phyloP scores from a whole-genome alignment of 2,797 vertebrate genomes.

The Ptychobarbus kaznakovi region DNA sequence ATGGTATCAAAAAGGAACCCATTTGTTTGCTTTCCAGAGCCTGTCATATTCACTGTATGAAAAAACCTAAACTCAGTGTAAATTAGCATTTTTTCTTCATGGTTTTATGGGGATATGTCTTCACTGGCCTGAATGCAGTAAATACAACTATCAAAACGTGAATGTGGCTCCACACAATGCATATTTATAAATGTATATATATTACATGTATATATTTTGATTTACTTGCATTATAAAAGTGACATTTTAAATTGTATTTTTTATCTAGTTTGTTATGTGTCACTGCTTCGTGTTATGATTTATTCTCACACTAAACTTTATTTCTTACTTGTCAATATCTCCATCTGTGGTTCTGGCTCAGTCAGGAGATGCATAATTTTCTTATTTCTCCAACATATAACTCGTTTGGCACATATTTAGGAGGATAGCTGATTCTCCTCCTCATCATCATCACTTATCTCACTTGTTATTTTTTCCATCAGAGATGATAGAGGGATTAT shows the following conservation, averaged over 20 bases:
- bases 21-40: neutral
- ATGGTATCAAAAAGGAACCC: neutral
- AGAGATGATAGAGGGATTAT: neutral
- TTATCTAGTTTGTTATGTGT: neutral
- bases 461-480: neutral
- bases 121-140: neutral
- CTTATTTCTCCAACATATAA: conserved; percentile 9
- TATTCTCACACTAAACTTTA: conserved; percentile 6
- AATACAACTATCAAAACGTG: neutral
- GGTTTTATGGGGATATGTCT: neutral
- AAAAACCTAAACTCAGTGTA: conserved; percentile 46
- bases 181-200: too few relatives aligned
- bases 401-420: conserved; percentile 8
- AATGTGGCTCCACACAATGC: neutral
- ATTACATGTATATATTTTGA: neutral
- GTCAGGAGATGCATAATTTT: conserved; percentile 31
- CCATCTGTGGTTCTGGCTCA: conserved; percentile 31
- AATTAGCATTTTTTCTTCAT: neutral
- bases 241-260: neutral
- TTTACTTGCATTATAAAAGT: neutral
- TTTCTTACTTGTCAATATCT: conserved; percentile 37
- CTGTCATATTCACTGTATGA: conserved; percentile 18
- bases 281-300: conserved; percentile 2
- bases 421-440: neutral
- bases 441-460: conserved; percentile 8